Evolutionary conservation across 2,113 vertebrate species (phyloP).

Genomic region (Rhinichthys klamathensis): DNA sequence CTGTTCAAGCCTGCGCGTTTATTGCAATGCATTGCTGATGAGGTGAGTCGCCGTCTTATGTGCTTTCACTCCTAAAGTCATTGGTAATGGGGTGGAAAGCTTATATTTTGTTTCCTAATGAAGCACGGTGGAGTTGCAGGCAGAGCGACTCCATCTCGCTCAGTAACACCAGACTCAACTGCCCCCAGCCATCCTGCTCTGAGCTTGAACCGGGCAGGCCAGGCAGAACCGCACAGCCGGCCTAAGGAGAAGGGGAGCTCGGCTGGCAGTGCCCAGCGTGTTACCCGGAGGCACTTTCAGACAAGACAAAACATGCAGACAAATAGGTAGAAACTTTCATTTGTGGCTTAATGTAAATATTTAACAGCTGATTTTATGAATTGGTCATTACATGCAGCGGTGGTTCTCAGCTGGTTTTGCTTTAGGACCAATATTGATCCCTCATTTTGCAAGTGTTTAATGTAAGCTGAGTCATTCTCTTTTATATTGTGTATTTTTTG

Average conservation of each 20-base stretch:
- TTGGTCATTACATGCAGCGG: background rate
- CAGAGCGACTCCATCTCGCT: conserved; percentile 67
- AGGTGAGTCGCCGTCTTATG: conserved; percentile 99
- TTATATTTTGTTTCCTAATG: conserved; percentile 99
- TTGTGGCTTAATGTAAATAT: conserved; percentile 10
- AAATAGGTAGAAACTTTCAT: conserved; percentile 6
- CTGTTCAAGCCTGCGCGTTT: conserved; percentile 93
- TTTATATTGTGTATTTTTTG: background rate
- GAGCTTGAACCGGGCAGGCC: conserved; percentile 35
- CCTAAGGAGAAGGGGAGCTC: conserved; percentile 14
- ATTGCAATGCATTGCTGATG: conserved; percentile 99
- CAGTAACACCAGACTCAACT: conserved; percentile 54
- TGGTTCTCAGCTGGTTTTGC: background rate
- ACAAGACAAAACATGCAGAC: conserved; percentile 11
- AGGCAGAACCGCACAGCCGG: conserved; percentile 43
- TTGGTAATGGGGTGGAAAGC: conserved; percentile 99
- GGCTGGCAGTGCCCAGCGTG: conserved; percentile 5
- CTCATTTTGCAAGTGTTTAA: background rate
- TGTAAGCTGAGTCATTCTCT: background rate
- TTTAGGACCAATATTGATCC: background rate
- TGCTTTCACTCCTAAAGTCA: conserved; percentile 99
- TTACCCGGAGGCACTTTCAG: conserved; percentile 47
- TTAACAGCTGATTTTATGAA: conserved; percentile 51
- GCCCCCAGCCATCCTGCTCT: conserved; percentile 67
- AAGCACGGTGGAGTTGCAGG: conserved; percentile 86